Percentiles rank a stretch among this genome's conserved stretches.
phyloP scores from a whole-genome alignment of 2,888 invertebrate species.

The Adelognathus sp. region DNA sequence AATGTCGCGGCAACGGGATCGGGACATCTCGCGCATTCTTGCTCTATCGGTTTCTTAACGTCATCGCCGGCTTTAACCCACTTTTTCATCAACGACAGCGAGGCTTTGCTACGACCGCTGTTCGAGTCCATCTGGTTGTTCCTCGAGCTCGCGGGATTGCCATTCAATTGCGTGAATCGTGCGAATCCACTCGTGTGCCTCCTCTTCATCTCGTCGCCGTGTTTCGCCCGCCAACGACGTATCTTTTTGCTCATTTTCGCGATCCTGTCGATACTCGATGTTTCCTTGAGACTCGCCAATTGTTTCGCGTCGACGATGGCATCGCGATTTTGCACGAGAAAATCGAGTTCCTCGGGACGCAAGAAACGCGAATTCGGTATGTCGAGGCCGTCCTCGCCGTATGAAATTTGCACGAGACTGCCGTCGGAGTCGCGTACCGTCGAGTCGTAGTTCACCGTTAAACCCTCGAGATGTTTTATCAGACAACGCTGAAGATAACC shows the following conservation, averaged over 20 bases:
- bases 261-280: constrained; percentile 82
- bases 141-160: constrained; percentile 61
- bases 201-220: constrained; percentile 81
- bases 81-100: constrained; percentile 85
- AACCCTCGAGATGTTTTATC: constrained; percentile 98
- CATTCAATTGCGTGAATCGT: constrained; percentile 83
- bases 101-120: constrained; percentile 84
- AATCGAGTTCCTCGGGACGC: constrained; percentile 87
- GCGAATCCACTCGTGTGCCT: constrained; percentile 84
- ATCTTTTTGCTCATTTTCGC: constrained; percentile 84
- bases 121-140: constrained; percentile 77
- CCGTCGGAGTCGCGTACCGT: constrained; percentile 96
- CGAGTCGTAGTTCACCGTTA: constrained; percentile 93
- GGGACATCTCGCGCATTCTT: constrained; percentile 84
- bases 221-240: constrained; percentile 85
- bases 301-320: constrained; percentile 85
- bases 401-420: constrained; percentile 93
- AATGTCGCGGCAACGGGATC: constrained; percentile 89
- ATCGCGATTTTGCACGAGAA: constrained; percentile 91
- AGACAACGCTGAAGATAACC: constrained; percentile 95
- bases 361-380: constrained; percentile 94
- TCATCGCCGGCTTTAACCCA: constrained; percentile 87
- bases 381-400: constrained; percentile 97
- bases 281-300: constrained; percentile 84
- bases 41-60: constrained; percentile 83